A percentile compares a stretch with the other conserved stretches of the same genome.
These are phyloP conservation scores for Lepidostoma basale DNA, from an alignment of 1,140 invertebrate species.

Conservation along the genomic window DNA sequence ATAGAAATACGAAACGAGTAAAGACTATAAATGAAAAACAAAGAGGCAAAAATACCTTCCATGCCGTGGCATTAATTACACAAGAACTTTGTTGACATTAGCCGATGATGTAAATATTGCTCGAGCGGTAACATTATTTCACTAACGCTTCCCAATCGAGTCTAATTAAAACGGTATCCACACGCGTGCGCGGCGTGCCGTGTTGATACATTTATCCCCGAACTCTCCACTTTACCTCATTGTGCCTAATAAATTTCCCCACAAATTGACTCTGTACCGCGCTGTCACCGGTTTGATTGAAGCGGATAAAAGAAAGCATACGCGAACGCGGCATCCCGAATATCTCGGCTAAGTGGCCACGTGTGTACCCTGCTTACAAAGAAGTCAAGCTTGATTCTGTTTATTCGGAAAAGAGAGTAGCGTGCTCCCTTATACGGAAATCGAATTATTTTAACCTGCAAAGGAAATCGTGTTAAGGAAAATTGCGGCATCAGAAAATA, in stretches of 20 bases:
- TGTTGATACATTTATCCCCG: constrained; percentile 25
- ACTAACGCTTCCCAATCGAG: constrained; percentile 37
- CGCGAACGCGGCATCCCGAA: neutral
- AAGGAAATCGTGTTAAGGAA: neutral
- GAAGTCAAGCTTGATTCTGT: neutral
- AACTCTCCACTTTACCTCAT: neutral
- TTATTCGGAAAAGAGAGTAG: neutral
- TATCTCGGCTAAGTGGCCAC: neutral
- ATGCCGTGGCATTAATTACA: constrained; percentile 21
- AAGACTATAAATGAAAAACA: no score
- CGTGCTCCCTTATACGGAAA: neutral
- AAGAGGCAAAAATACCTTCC: no score
- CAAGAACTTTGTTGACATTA: constrained; percentile 28
- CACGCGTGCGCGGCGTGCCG: constrained; percentile 5
- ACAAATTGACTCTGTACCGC: neutral
- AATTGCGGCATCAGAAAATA: neutral
- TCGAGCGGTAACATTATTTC: constrained; percentile 34
- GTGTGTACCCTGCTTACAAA: neutral
- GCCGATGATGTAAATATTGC: constrained; percentile 40
- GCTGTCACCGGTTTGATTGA: neutral
- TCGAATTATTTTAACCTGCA: constrained; percentile 16
- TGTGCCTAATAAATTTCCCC: neutral
- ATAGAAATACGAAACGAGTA: no score
- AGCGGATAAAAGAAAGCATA: neutral
- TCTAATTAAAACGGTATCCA: constrained; percentile 39